A percentile compares a stretch with the other conserved stretches of the same genome.
These are phyloP conservation scores for Lepidocolaptes lacrymiger DNA, from an alignment of 2,797 vertebrate genomes.

Conservation along the genomic window DNA sequence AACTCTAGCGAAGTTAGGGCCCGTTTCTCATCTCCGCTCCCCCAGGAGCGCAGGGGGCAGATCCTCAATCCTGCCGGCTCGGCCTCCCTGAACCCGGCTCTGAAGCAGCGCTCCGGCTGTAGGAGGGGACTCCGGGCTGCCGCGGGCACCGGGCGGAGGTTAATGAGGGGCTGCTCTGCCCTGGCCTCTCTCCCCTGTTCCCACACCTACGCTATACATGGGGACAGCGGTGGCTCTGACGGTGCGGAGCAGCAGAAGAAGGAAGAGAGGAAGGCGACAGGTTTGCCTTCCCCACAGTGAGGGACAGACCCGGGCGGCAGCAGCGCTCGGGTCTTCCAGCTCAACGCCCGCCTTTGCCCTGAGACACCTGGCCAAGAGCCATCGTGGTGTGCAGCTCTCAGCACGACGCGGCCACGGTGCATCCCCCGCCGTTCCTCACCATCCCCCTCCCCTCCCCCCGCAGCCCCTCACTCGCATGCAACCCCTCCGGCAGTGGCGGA, in stretches of 20 bases:
- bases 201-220: neutral
- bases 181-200: neutral
- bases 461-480: constrained; percentile 12
- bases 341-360: neutral
- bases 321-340: neutral
- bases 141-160: neutral
- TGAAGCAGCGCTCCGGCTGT: neutral
- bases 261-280: neutral
- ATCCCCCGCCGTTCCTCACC: too few relatives aligned
- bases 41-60: neutral
- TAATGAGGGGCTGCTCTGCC: neutral
- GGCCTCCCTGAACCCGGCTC: neutral
- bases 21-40: neutral
- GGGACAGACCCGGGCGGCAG: neutral
- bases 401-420: neutral
- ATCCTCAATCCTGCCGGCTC: neutral
- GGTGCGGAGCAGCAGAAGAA: neutral
- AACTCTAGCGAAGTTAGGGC: constrained; percentile 48
- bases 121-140: neutral
- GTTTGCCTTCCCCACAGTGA: neutral
- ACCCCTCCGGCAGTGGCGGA: neutral
- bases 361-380: neutral
- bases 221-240: neutral
- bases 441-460: neutral
- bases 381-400: neutral